phyloP scores from a whole-genome alignment of 2,113 vertebrate species.

The Barnardius zonarius region DNA sequence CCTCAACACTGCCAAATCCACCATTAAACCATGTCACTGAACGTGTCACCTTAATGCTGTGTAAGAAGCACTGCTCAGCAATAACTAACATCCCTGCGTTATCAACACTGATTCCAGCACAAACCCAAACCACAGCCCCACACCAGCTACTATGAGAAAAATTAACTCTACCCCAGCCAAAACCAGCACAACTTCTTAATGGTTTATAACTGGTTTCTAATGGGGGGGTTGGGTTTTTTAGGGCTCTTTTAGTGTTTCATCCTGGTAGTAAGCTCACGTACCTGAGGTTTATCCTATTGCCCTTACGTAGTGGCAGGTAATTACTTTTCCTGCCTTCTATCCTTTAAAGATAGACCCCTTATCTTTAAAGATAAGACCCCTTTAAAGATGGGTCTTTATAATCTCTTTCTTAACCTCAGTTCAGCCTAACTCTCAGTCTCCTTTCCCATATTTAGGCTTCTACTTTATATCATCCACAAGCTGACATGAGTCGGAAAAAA shows the following conservation, averaged over 20 bases:
- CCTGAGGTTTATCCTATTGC: background rate
- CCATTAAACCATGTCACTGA: background rate
- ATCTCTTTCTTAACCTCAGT: background rate
- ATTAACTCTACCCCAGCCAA: background rate
- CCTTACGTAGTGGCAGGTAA: background rate
- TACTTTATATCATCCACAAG: background rate
- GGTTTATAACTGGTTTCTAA: background rate
- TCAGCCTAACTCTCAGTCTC: background rate
- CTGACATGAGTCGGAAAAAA: background rate
- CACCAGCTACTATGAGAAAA: background rate
- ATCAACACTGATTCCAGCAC: background rate
- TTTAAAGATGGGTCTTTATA: background rate
- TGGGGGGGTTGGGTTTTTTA: background rate
- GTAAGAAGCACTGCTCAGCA: background rate
- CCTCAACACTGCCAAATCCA: background rate
- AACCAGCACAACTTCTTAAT: background rate
- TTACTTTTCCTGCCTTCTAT: background rate
- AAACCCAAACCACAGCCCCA: background rate
- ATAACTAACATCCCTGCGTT: background rate
- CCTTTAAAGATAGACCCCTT: too few species aligned
- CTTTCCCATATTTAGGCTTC: background rate
- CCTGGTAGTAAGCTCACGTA: background rate
- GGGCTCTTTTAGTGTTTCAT: background rate
- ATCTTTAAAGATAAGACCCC: too few species aligned
- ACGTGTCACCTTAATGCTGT: background rate